phyloP scores from a whole-genome alignment of 2,888 invertebrate genomes.

The Caenorhabditis sp. region DNA sequence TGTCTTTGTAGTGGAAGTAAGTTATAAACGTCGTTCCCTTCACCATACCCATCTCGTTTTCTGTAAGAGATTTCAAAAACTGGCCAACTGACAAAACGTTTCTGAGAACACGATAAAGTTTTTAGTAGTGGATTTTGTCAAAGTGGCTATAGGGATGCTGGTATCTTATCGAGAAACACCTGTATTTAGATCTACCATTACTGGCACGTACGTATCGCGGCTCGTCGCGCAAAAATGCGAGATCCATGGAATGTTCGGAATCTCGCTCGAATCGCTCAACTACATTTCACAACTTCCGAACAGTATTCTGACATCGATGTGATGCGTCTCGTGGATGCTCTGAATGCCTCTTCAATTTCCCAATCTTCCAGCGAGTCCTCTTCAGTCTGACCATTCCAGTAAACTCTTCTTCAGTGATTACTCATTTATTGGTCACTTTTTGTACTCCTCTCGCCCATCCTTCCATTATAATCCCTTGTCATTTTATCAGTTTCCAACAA shows the following conservation, averaged over 20 bases:
- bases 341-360: constrained; percentile 29
- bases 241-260: constrained; percentile 60
- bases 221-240: constrained; percentile 55
- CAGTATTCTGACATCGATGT: constrained; percentile 64
- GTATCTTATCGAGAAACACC: background rate
- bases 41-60: too few relatives aligned
- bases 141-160: too few relatives aligned
- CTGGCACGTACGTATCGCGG: constrained; percentile 64
- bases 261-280: constrained; percentile 60
- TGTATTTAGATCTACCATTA: constrained; percentile 62
- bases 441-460: background rate
- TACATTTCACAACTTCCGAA: constrained; percentile 66
- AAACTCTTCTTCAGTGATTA: constrained; percentile 9
- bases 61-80: too few relatives aligned
- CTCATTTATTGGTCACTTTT: constrained; percentile 45
- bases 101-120: too few relatives aligned
- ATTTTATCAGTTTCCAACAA: constrained; percentile 40
- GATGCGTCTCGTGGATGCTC: constrained; percentile 56
- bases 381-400: constrained; percentile 11
- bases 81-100: too few relatives aligned
- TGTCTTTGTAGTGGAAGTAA: constrained; percentile 65
- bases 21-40: too few relatives aligned
- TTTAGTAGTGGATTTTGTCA: too few relatives aligned
- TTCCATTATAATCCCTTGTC: constrained; percentile 34
- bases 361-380: constrained; percentile 19